Evolutionary conservation across 2,113 vertebrate species (phyloP).

Genomic region (Atrichornis clamosus): DNA sequence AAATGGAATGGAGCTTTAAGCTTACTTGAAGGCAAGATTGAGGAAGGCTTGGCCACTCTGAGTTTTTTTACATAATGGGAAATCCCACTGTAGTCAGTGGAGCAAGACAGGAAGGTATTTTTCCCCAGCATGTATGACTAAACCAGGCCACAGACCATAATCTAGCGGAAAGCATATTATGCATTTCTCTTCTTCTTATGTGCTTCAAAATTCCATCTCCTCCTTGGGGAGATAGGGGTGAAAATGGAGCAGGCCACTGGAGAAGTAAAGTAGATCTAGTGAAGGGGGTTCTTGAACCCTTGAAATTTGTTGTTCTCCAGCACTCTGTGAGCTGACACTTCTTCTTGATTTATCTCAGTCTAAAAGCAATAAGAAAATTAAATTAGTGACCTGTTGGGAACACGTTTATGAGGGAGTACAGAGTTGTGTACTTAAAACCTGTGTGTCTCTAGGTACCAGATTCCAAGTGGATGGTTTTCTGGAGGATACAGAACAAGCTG

Average conservation of each 20-base stretch:
- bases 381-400: neutral
- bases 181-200: neutral
- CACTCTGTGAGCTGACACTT: neutral
- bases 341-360: neutral
- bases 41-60: neutral
- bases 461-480: slow-evolving; percentile 59
- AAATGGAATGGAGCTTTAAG: neutral
- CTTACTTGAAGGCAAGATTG: neutral
- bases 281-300: neutral
- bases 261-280: neutral
- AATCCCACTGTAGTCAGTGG: neutral
- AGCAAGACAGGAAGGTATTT: neutral
- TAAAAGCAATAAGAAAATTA: neutral
- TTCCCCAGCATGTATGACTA: neutral
- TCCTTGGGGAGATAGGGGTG: neutral
- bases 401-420: neutral
- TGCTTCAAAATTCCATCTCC: neutral
- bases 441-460: slow-evolving; percentile 37
- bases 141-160: neutral
- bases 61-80: neutral
- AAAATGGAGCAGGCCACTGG: neutral
- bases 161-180: neutral
- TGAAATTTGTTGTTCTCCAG: neutral
- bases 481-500: slow-evolving; percentile 67
- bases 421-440: neutral